phyloP scores from a whole-genome alignment of 2,797 vertebrate genomes.

The Telmatherina bonti region DNA sequence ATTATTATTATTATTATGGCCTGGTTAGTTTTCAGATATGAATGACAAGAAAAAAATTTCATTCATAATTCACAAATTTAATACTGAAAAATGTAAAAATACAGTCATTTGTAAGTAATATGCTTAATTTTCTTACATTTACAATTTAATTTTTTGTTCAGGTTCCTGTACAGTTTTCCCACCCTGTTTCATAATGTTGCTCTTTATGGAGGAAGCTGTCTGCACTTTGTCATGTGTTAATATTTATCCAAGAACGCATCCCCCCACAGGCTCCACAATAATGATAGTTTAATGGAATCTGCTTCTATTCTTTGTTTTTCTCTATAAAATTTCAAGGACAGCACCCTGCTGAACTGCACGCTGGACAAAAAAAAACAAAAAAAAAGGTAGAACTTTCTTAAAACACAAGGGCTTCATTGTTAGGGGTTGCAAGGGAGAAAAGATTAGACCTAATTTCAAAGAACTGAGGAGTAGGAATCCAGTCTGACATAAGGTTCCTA shows the following conservation, averaged over 20 bases:
- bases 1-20: background rate
- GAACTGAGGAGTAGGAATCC: constrained; percentile 19
- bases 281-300: constrained; percentile 50
- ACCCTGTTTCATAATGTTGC: constrained; percentile 23
- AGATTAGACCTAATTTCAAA: constrained; percentile 26
- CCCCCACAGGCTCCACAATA: constrained; percentile 41
- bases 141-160: constrained; percentile 12
- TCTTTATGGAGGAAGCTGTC: constrained; percentile 48
- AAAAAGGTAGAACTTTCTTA: constrained; percentile 11
- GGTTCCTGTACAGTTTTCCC: constrained; percentile 13
- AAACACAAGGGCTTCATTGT: constrained; percentile 36
- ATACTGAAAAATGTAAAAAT: constrained; percentile 10
- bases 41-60: background rate
- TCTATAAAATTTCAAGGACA: constrained; percentile 39
- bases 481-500: constrained; percentile 25
- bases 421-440: constrained; percentile 7
- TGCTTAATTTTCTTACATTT: constrained; percentile 2
- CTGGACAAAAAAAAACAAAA: constrained; percentile 36
- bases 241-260: constrained; percentile 59
- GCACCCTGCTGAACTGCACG: constrained; percentile 35
- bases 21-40: background rate
- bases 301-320: constrained; percentile 34
- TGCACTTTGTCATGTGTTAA: constrained; percentile 67
- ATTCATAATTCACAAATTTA: background rate
- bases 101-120: background rate